Percentiles rank a stretch among this genome's conserved stretches.
Evolutionary conservation across 2,888 invertebrate genomes (phyloP).

Genomic region (Melipona beecheii): DNA sequence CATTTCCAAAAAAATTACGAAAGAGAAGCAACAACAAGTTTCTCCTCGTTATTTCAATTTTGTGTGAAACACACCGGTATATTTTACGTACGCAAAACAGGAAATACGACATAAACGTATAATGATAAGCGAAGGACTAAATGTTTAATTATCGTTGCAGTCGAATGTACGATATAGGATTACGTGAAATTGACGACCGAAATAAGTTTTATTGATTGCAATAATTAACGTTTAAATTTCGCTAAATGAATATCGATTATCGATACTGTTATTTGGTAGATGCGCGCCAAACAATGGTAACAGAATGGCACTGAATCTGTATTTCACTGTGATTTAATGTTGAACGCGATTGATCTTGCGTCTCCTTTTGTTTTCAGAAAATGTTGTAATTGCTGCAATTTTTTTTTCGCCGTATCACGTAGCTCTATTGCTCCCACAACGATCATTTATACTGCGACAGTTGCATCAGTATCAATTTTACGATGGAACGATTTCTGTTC

Average conservation of each 20-base stretch:
- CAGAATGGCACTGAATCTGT: neutral
- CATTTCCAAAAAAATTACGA: too few relatives aligned
- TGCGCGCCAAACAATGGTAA: slow-evolving; percentile 21
- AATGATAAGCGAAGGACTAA: neutral
- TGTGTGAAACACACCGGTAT: neutral
- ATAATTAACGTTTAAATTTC: slow-evolving; percentile 47
- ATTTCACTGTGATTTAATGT: slow-evolving; percentile 30
- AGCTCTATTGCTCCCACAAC: neutral
- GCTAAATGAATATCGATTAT: slow-evolving; percentile 42
- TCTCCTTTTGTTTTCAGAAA: neutral
- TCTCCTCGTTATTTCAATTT: neutral
- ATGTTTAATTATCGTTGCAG: slow-evolving; percentile 19
- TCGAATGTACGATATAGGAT: neutral
- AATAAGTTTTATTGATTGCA: slow-evolving; percentile 42
- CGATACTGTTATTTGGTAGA: slow-evolving; percentile 33
- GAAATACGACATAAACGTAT: neutral
- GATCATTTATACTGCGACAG: neutral
- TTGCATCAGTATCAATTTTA: neutral
- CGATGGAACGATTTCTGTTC: neutral
- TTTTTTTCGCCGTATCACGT: neutral
- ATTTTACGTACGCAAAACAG: neutral
- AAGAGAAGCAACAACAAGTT: neutral
- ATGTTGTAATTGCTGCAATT: slow-evolving; percentile 5
- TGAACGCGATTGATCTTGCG: neutral
- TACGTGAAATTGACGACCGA: slow-evolving; percentile 11